Evolutionary conservation across 2,113 vertebrate genomes (phyloP).

Genomic region (Oreochromis tanganicae): DNA sequence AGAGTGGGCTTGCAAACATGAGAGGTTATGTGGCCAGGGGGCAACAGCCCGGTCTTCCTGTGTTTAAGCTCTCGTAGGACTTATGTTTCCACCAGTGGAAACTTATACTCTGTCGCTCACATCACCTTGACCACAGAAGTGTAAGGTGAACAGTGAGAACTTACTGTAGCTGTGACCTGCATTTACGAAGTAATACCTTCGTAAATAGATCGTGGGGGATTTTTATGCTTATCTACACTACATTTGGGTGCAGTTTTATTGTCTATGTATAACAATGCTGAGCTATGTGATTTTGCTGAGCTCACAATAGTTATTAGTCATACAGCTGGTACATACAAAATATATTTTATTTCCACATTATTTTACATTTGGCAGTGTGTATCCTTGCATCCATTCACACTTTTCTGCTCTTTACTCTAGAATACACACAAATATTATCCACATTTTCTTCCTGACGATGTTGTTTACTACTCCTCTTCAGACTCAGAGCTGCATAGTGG

Average conservation of each 20-base stretch:
- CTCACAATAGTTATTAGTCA: background rate
- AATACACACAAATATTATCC: constrained; percentile 11
- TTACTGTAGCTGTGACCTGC: background rate
- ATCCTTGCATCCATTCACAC: background rate
- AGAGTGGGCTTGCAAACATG: background rate
- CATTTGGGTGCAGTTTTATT: background rate
- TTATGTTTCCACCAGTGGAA: constrained; percentile 43
- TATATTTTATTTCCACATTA: background rate
- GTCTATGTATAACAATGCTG: background rate
- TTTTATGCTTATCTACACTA: background rate
- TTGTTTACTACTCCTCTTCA: background rate
- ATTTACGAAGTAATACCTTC: background rate
- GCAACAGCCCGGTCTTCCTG: background rate
- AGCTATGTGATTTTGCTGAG: background rate
- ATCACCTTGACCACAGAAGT: constrained; percentile 1
- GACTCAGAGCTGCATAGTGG: constrained; percentile 16
- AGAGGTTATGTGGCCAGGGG: background rate
- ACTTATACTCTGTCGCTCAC: background rate
- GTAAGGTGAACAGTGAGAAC: background rate
- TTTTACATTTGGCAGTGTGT: background rate
- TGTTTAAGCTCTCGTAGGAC: background rate
- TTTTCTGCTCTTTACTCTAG: background rate
- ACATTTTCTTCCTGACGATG: background rate
- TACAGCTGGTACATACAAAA: background rate
- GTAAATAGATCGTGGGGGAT: background rate